phyloP scores from a whole-genome alignment of 1,140 invertebrate genomes.

The Heliothis subflexa region DNA sequence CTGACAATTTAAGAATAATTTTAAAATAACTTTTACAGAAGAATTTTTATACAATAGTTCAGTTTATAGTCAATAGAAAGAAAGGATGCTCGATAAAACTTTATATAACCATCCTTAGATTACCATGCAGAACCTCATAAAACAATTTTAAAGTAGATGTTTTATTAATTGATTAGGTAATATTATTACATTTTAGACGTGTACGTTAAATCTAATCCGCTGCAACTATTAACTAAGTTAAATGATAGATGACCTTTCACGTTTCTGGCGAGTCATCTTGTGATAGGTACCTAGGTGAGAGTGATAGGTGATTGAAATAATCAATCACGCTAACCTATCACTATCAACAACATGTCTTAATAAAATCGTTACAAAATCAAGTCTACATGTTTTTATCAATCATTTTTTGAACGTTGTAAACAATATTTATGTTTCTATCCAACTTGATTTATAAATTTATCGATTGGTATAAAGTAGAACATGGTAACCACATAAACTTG shows the following conservation, averaged over 20 bases:
- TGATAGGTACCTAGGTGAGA: constrained; percentile 1
- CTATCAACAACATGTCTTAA: constrained; percentile 15
- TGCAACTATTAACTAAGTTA: constrained; percentile 6
- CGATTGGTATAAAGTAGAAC: too few species aligned
- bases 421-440: neutral
- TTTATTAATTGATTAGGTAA: constrained; percentile 13
- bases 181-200: constrained; percentile 13
- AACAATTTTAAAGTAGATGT: neutral
- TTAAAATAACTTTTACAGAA: too few species aligned
- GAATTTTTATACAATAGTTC: too few species aligned
- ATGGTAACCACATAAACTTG: too few species aligned
- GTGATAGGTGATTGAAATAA: constrained; percentile 15
- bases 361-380: constrained; percentile 19
- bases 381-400: neutral
- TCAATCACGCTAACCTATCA: neutral
- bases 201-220: constrained; percentile 6
- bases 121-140: neutral
- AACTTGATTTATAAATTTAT: neutral
- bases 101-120: neutral
- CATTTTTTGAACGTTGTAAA: neutral
- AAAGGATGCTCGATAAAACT: neutral
- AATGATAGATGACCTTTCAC: constrained; percentile 39
- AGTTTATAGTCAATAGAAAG: too few species aligned
- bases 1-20: too few species aligned
- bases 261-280: constrained; percentile 4